phyloP scores from a whole-genome alignment of 2,888 invertebrate genomes.

The Punctoribates punctum region DNA sequence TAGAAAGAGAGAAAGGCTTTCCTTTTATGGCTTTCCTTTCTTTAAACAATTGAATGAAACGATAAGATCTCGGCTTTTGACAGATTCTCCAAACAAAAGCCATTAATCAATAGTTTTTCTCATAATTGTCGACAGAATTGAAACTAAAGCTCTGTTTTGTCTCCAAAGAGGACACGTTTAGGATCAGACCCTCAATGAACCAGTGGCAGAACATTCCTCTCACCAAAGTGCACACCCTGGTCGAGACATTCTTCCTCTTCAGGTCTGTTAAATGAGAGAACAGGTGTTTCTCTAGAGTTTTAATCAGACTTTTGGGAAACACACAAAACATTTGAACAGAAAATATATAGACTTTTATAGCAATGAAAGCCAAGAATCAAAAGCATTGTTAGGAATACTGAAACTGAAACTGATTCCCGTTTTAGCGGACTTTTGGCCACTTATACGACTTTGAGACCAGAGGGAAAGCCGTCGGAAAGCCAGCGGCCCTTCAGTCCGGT shows the following conservation, averaged over 20 bases:
- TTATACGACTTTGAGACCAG: conserved; percentile 33
- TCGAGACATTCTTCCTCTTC: conserved; percentile 38
- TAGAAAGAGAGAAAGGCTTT: background rate
- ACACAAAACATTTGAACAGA: no score
- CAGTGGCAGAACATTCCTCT: background rate
- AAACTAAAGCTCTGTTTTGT: background rate
- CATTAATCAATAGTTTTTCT: background rate
- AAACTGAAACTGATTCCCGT: no score
- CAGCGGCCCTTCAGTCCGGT: conserved; percentile 11
- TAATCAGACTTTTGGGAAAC: no score
- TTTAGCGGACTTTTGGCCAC: conserved; percentile 34
- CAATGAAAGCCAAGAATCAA: no score
- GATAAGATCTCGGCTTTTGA: no score
- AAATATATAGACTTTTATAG: no score
- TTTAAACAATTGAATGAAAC: no score
- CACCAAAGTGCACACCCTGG: background rate
- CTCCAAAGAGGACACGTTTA: background rate
- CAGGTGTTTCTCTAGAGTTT: no score
- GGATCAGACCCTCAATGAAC: background rate
- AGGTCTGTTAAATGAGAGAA: background rate
- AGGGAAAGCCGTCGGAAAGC: no score
- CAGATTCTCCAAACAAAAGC: background rate
- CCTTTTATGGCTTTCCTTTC: no score
- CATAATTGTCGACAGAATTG: background rate
- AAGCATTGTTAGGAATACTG: no score